phyloP scores from a whole-genome alignment of 2,888 invertebrate genomes.

The Sinentomon sp. region DNA sequence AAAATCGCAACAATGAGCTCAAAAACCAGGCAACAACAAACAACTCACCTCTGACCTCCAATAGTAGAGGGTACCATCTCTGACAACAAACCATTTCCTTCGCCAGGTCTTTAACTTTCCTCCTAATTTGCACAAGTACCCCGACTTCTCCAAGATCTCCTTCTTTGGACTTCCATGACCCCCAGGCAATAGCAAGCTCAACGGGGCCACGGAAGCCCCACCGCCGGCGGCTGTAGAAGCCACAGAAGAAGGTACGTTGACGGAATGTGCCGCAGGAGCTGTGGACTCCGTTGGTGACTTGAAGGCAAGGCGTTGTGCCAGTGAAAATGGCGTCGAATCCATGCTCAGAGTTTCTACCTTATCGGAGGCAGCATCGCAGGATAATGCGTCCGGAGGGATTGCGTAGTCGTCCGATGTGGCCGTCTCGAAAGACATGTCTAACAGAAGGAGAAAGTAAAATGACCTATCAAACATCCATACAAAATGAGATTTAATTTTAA shows the following conservation, averaged over 20 bases:
- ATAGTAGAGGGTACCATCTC: constrained; percentile 70
- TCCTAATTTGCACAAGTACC: constrained; percentile 65
- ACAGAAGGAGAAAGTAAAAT: too few species aligned
- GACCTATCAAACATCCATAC: too few species aligned
- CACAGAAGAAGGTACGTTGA: constrained; percentile 16
- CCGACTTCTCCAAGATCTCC: constrained; percentile 63
- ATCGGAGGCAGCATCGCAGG: constrained; percentile 36
- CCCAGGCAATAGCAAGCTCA: too few species aligned
- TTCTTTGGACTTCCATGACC: too few species aligned
- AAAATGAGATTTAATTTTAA: too few species aligned
- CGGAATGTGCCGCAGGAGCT: constrained; percentile 24
- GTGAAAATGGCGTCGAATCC: constrained; percentile 30
- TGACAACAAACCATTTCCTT: constrained; percentile 81
- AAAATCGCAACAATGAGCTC: too few species aligned
- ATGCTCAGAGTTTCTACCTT: constrained; percentile 21
- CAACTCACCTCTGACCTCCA: constrained; percentile 56
- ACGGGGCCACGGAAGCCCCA: constrained; percentile 9
- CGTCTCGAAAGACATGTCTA: constrained; percentile 47
- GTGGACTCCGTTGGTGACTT: constrained; percentile 33
- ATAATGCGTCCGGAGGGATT: constrained; percentile 76
- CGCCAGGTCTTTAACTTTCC: constrained; percentile 92
- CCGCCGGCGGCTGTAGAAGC: constrained; percentile 11
- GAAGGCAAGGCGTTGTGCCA: too few species aligned
- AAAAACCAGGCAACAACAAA: too few species aligned
- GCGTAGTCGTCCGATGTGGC: constrained; percentile 90